Conservation (phyloP, 1,140 invertebrate species). For the Drosophila persimilis region DNA sequence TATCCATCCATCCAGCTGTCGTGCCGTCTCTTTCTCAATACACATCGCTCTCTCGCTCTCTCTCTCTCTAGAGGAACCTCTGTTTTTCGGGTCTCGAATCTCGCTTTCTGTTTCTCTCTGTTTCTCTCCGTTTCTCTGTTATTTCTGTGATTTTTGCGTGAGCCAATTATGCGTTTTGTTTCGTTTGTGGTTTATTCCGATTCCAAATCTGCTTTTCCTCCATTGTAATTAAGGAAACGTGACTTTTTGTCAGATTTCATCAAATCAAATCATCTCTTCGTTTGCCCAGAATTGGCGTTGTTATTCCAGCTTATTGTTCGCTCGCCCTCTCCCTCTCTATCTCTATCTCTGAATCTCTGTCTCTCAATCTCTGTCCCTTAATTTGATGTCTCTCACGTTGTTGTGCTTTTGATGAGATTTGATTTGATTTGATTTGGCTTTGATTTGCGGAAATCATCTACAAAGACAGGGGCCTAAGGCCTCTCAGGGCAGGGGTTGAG, state of each 20-base stretch:
- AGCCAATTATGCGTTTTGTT: constrained; percentile 81
- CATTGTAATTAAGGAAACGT: constrained; percentile 81
- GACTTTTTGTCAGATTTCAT: constrained; percentile 78
- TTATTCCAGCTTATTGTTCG: constrained; percentile 61
- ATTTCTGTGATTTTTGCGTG: constrained; percentile 68
- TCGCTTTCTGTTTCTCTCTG: constrained; percentile 4
- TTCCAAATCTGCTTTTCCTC: constrained; percentile 64
- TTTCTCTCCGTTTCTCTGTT: constrained; percentile 22
- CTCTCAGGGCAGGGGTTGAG: background rate
- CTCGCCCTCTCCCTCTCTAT: background rate
- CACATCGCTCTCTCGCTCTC: constrained; percentile 1
- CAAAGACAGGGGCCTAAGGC: constrained; percentile 2
- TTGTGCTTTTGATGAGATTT: constrained; percentile 57
- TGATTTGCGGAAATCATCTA: constrained; percentile 71
- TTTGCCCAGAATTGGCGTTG: constrained; percentile 64
- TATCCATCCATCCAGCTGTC: constrained; percentile 34
- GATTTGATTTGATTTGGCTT: constrained; percentile 61
- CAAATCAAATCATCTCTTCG: constrained; percentile 48
- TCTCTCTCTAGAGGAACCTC: constrained; percentile 48
- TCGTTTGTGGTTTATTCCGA: constrained; percentile 35
- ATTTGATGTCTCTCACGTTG: constrained; percentile 65
- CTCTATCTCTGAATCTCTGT: background rate
- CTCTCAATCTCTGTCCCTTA: constrained; percentile 45
- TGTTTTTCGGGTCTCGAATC: constrained; percentile 17
- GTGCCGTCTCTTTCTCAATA: constrained; percentile 68